Evolutionary conservation across 2,113 vertebrate species (phyloP).

Genomic region (Microcebus lehilahytsara): DNA sequence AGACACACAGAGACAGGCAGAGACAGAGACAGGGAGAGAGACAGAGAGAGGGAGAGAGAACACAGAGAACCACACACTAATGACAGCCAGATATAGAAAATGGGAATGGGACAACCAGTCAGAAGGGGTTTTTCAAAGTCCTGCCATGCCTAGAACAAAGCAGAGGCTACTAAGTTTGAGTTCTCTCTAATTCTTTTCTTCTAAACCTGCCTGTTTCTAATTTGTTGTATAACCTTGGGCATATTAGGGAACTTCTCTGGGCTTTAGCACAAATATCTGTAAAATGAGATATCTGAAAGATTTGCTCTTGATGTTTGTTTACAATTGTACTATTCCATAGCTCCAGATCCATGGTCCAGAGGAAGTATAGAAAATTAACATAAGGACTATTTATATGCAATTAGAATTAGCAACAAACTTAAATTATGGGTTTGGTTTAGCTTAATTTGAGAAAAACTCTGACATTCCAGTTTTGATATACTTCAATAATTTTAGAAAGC

Average conservation of each 20-base stretch:
- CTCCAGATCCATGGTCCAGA: background rate
- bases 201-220: background rate
- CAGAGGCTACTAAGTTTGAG: rapidly evolving
- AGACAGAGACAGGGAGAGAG: background rate
- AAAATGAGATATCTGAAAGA: background rate
- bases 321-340: background rate
- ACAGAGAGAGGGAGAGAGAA: background rate
- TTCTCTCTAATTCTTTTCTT: background rate
- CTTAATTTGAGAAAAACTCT: constrained; percentile 67
- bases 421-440: constrained; percentile 61
- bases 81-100: background rate
- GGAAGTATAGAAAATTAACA: background rate
- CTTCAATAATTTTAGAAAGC: constrained; percentile 71
- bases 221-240: background rate
- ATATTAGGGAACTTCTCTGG: background rate
- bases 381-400: constrained; percentile 20
- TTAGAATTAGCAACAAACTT: constrained; percentile 56
- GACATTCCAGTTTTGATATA: constrained; percentile 61
- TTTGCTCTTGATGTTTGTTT: background rate
- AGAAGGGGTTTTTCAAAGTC: background rate
- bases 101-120: background rate
- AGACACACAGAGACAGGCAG: background rate
- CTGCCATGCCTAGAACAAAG: background rate
- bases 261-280: too few species aligned
- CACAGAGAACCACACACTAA: background rate